Conservation (phyloP, 2,888 invertebrate species). For the Teinopalpus imperialis region DNA sequence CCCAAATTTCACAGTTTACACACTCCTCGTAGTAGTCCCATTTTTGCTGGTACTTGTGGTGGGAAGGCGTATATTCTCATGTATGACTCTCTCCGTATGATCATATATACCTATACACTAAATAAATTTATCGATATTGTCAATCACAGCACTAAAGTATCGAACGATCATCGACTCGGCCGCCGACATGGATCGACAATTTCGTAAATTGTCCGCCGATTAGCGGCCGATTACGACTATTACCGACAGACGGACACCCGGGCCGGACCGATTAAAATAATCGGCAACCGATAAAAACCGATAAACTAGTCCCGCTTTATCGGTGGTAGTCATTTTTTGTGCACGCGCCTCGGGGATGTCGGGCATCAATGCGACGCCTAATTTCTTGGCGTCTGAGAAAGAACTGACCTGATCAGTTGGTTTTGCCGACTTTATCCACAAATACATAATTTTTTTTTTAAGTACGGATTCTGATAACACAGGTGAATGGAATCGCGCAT, state of each 20-base stretch:
- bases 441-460: too few relatives aligned
- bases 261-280: conserved; percentile 76
- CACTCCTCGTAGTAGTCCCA: too few relatives aligned
- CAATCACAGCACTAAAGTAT: conserved; percentile 55
- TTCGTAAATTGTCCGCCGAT: conserved; percentile 81
- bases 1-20: too few relatives aligned
- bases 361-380: conserved; percentile 9
- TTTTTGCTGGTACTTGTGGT: too few relatives aligned
- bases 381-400: conserved; percentile 11
- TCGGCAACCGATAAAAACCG: conserved; percentile 77
- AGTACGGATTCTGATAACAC: too few relatives aligned
- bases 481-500: too few relatives aligned
- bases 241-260: conserved; percentile 79
- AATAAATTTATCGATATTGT: conserved; percentile 48
- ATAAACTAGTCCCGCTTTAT: conserved; percentile 67
- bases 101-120: too few relatives aligned
- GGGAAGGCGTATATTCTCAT: too few relatives aligned
- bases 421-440: neutral
- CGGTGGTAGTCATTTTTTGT: conserved; percentile 59
- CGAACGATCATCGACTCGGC: conserved; percentile 61
- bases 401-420: neutral
- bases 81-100: too few relatives aligned
- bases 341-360: conserved; percentile 36
- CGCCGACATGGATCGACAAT: conserved; percentile 80
- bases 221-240: conserved; percentile 80